Percentiles rank a stretch among this genome's conserved stretches.
These are phyloP conservation scores for Tympanuchus pallidicinctus DNA, from an alignment of 2,113 vertebrate species.

Conservation along the genomic window DNA sequence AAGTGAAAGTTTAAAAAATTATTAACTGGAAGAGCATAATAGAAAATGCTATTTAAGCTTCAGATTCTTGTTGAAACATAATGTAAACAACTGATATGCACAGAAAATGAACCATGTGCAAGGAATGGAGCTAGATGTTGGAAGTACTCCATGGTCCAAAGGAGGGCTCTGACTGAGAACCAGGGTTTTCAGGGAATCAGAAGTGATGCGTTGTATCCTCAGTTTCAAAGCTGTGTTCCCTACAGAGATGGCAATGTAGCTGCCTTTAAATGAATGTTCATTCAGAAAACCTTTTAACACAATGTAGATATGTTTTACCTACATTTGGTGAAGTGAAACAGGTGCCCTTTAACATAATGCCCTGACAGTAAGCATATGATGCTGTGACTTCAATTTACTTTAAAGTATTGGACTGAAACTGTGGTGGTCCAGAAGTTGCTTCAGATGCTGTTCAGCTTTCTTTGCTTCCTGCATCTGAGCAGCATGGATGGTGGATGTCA, in stretches of 20 bases:
- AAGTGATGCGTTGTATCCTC: neutral
- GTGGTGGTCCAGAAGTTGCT: neutral
- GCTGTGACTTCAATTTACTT: neutral
- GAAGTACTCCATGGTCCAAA: neutral
- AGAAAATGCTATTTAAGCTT: neutral
- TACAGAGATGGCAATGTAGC: neutral
- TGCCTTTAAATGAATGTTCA: neutral
- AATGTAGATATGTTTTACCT: neutral
- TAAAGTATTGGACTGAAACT: neutral
- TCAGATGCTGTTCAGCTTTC: neutral
- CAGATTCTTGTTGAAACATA: neutral
- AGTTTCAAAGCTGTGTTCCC: neutral
- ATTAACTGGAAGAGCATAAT: neutral
- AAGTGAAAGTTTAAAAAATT: neutral
- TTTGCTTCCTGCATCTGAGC: neutral
- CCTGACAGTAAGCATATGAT: accelerated
- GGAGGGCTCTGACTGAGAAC: neutral
- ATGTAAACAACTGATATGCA: neutral
- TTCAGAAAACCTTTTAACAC: neutral
- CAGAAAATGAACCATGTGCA: accelerated
- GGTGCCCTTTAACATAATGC: neutral
- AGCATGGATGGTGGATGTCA: neutral
- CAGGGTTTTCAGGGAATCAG: neutral
- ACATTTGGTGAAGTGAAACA: neutral
- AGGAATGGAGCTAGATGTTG: neutral